Evolutionary conservation across 92 coral and sea anemone genomes (phyloP), one percentile per base, ranked within the genome.

Genomic region (Pocillopora grandis): DNA sequence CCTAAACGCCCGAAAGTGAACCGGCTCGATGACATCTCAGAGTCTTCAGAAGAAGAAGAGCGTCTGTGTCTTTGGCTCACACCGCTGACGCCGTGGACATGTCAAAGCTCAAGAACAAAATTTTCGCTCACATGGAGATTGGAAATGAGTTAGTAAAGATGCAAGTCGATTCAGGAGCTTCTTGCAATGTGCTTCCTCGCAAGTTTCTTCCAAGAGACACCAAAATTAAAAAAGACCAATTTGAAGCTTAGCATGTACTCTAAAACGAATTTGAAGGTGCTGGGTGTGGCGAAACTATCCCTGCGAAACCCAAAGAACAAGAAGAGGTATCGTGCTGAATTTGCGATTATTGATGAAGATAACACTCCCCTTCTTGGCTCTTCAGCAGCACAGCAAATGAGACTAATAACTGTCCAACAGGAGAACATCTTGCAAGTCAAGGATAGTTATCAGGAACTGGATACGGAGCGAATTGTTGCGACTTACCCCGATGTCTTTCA

Each of bases 141-240:
- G 66, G 12, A 36, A 76, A 33, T 68, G 66, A 4, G 2, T 21
- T 69, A 80, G 76, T 68, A 36, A 69, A 76, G 88, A 85, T 77
- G 83, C 76, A 85, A 76, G 77, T 85, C 12, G 78, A 85, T 70
- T 85, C 77, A 5, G 88, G 83, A 20, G 83, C 78, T 59, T 85
- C 88, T 35, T 85, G 88, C 35, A 85, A 85, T 77, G 88, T 85
- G 68, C 31, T 77, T n/a, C 82, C 78, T 66, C 78, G 77, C 9
- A 85, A 57, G 49, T 35, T 59, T 57, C 77, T 85, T 31, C 83
- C 77, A 0, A 57, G 65, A 76, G 59, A 48, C n/a, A 76, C 83
- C 57, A 68, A 66, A 11, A 20, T 85, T 49, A n/a, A 23, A 66
- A 19, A 76, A 9, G 13, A 63, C 82, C 48, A 66, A 84, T 16